Percentiles rank a stretch among this genome's conserved stretches.
These are phyloP conservation scores for Thereva nobilitata DNA, from an alignment of 2,888 invertebrate species.

Conservation along the genomic window DNA sequence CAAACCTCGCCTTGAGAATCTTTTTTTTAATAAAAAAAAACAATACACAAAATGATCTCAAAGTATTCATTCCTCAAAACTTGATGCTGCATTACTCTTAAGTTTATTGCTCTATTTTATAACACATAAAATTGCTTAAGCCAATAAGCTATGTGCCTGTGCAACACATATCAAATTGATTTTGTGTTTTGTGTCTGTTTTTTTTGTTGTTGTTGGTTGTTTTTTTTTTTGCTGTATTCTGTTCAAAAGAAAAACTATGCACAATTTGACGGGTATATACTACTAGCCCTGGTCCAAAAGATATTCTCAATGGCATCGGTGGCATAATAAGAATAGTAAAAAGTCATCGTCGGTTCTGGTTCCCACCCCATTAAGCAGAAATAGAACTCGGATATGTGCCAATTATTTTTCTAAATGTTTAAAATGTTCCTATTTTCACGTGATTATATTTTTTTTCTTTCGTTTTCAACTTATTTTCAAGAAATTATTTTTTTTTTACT, in stretches of 20 bases:
- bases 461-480: not conserved
- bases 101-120: not conserved
- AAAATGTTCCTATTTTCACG: constrained; percentile 22
- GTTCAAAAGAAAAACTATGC: too few relatives aligned
- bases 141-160: not conserved
- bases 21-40: not conserved
- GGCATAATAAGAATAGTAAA: not conserved
- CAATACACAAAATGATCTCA: too few relatives aligned
- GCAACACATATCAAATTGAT: too few relatives aligned
- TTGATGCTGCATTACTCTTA: not conserved
- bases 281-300: too few relatives aligned
- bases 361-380: constrained; percentile 22
- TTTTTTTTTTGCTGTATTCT: too few relatives aligned
- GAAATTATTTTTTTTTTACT: constrained; percentile 12
- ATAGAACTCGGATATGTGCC: constrained; percentile 33
- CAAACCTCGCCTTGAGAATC: not conserved
- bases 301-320: not conserved
- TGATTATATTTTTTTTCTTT: constrained; percentile 11
- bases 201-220: too few relatives aligned
- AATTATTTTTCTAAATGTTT: constrained; percentile 29
- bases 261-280: too few relatives aligned
- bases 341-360: not conserved
- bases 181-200: too few relatives aligned
- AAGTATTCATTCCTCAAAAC: too few relatives aligned
- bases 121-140: not conserved